Evolutionary conservation across 2,113 vertebrate species (phyloP), one percentile per base, ranked within the genome.

Genomic region (Carollia perspicillata): DNA sequence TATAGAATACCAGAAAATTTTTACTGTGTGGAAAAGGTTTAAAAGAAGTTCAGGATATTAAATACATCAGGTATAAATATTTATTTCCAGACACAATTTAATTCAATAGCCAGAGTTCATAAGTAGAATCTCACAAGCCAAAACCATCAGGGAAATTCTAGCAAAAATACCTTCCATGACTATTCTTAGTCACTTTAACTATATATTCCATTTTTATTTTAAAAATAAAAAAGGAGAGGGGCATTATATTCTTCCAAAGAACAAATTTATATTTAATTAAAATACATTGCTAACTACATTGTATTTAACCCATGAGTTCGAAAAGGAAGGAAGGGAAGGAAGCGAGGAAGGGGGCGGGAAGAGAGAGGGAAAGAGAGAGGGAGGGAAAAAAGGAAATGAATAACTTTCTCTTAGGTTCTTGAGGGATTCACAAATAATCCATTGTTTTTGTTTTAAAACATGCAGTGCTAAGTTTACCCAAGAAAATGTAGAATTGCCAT

Each of bases 91-190:
- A 28, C 51, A 89, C 13, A 89, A 74, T 68, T 85, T 77, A 91
- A 84, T 85, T 75, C 44, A 91, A 51, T 87, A 79, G 72, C 58
- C 28, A 75, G 55, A 84, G 2, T 23, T 55, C 23, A 44, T 69
- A 80, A 69, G 40, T 85, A 77, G 51, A 96, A 53, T 95, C 12
- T 77, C n/a, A 69, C 14, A 40, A 93, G 33, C 2, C 35, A 91
- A 96, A 94, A 87, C 20, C 90, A 40, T 72, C 63, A 66, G 37
- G 8, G 74, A 90, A 79, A 84, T 68, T 69, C 40, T 85, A n/a
- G 75, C 40, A 77, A 84, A 90, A 85, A 78, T 66, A 44, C 28
- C 11, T 80, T 58, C 30, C 5, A 55, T 37, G n/a, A 14, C 30
- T 89, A 37, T 22, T 89, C 33, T 75, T 35, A 65, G 69, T 53